A percentile compares a stretch with the other conserved stretches of the same genome.
These are phyloP conservation scores for Aegypius monachus DNA, from an alignment of 2,113 vertebrate genomes.

Conservation along the genomic window DNA sequence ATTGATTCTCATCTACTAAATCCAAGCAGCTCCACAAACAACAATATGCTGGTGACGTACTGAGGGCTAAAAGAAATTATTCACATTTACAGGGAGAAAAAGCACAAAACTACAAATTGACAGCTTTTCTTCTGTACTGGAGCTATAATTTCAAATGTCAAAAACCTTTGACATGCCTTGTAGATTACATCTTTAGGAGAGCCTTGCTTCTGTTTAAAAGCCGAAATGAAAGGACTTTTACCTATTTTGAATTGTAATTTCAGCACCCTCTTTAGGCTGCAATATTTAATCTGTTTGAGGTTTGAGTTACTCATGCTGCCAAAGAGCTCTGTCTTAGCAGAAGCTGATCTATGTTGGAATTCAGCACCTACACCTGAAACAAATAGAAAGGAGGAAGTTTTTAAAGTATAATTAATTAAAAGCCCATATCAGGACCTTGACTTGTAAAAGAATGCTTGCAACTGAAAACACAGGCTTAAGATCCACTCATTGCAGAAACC, in stretches of 20 bases:
- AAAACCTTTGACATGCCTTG: not conserved
- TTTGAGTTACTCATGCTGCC: not conserved
- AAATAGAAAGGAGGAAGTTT: slow-evolving; percentile 2
- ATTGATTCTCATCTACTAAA: slow-evolving; percentile 39
- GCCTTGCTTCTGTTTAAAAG: not conserved
- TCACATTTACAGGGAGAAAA: not conserved
- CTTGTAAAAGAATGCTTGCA: not conserved
- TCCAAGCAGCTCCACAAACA: not conserved
- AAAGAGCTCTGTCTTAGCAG: not conserved
- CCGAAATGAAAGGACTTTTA: not conserved
- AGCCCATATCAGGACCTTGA: not conserved
- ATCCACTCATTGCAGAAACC: not conserved
- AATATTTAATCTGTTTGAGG: not conserved
- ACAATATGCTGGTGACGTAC: not conserved
- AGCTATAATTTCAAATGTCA: slow-evolving; percentile 13
- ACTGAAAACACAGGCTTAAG: not conserved
- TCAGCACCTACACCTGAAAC: not conserved
- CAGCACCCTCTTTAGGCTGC: not conserved
- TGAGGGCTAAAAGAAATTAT: not conserved
- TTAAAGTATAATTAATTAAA: slow-evolving; percentile 15
- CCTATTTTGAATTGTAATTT: slow-evolving; percentile 17
- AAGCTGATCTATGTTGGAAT: not conserved
- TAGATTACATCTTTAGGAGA: not conserved
- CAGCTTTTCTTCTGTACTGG: not conserved
- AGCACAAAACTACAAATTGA: not conserved